Conservation (phyloP, 2,797 vertebrate species). For the Catharus ustulatus region DNA sequence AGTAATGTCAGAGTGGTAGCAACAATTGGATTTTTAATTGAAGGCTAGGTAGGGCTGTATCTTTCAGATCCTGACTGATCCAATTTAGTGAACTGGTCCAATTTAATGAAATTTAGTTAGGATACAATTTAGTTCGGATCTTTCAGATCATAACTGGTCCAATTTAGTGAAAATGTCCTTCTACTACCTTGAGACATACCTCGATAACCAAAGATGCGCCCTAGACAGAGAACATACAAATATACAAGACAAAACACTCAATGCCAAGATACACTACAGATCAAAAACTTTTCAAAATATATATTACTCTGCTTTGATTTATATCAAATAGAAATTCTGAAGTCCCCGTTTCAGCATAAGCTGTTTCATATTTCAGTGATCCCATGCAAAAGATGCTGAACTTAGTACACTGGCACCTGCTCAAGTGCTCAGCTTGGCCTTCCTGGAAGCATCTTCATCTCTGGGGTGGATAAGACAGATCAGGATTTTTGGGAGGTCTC, state of each 20-base stretch:
- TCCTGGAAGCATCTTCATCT: not conserved
- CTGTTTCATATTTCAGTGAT: not conserved
- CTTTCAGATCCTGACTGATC: not conserved
- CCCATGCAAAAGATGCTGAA: not conserved
- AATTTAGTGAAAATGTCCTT: not conserved
- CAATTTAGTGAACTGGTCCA: not conserved
- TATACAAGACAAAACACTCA: not conserved
- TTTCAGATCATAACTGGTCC: not conserved
- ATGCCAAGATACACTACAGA: not conserved
- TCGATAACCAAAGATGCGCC: fast-evolving
- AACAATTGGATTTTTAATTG: not conserved
- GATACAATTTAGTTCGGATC: not conserved
- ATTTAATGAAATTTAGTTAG: not conserved
- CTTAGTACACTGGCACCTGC: not conserved
- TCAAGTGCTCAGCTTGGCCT: not conserved
- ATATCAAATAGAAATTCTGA: not conserved
- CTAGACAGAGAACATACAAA: not conserved
- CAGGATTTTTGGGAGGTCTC: not conserved
- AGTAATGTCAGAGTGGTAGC: not conserved
- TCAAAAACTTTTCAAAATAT: not conserved
- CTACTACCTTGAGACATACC: not conserved
- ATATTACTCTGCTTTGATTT: not conserved
- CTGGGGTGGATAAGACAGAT: not conserved
- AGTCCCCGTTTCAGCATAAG: not conserved
- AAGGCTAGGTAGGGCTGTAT: not conserved